Percentiles rank a stretch among this genome's conserved stretches.
phyloP scores from a whole-genome alignment of 2,113 vertebrate species.

The Pimephales promelas region DNA sequence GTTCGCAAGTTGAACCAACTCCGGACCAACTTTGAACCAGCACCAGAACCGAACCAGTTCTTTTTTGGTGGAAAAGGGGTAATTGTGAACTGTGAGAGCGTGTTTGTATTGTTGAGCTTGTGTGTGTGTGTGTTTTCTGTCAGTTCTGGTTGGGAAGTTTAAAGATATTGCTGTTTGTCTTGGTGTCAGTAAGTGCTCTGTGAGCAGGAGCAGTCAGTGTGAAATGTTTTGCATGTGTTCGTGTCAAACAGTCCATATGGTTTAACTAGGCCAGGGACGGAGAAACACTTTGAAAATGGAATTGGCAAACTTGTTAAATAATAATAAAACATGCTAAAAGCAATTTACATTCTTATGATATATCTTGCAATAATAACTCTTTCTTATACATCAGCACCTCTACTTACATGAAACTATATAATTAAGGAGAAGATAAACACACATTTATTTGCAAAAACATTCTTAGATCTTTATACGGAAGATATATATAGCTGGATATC shows the following conservation, averaged over 20 bases:
- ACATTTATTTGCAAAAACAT: no score
- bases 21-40: no score
- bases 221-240: slow-evolving; percentile 6
- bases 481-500: no score
- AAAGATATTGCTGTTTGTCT: background rate
- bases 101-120: background rate
- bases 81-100: background rate
- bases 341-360: background rate
- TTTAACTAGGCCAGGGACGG: background rate
- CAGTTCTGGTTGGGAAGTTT: slow-evolving; percentile 14
- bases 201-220: background rate
- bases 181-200: background rate
- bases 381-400: background rate
- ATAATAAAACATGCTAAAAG: background rate
- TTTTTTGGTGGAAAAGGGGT: no score
- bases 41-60: no score
- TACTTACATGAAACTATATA: background rate
- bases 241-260: slow-evolving; percentile 15
- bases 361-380: background rate
- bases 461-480: no score
- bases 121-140: background rate
- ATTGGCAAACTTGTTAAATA: background rate
- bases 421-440: background rate
- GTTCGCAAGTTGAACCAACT: no score
- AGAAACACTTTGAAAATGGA: background rate